phyloP scores from a whole-genome alignment of 2,797 vertebrate species.

The Cottoperca gobio region DNA sequence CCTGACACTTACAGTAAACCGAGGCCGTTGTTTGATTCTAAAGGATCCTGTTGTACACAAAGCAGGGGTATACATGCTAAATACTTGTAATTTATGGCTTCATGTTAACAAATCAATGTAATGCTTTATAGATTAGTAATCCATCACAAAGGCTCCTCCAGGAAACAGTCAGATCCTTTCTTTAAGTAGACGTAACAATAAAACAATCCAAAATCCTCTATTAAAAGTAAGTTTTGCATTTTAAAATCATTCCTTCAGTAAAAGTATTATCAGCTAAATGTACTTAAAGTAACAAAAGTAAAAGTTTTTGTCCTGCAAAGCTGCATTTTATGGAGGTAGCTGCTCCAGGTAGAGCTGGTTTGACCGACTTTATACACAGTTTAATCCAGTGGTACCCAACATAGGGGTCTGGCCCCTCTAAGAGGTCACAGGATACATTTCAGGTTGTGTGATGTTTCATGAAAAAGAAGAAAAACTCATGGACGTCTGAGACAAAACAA shows the following conservation, averaged over 20 bases:
- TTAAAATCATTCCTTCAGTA: neutral
- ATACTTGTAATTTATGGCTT: neutral
- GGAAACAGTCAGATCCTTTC: neutral
- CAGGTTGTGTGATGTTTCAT: neutral
- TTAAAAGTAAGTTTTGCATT: neutral
- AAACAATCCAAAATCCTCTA: no score
- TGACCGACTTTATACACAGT: neutral
- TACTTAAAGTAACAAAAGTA: neutral
- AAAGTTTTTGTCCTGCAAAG: neutral
- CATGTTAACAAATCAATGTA: neutral
- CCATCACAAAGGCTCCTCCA: neutral
- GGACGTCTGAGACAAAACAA: neutral
- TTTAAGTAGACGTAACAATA: neutral
- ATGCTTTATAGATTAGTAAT: neutral
- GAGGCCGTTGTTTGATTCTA: neutral
- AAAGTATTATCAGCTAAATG: neutral
- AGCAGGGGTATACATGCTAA: neutral
- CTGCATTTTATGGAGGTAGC: neutral
- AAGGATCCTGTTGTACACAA: neutral
- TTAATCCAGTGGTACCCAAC: neutral
- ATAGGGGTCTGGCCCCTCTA: neutral
- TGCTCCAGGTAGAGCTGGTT: neutral
- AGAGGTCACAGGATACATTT: neutral
- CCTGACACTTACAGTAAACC: slow-evolving; percentile 16
- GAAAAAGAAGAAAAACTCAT: neutral